Percentiles rank a stretch among this genome's conserved stretches.
phyloP scores from a whole-genome alignment of 2,797 vertebrate genomes.

The Falco columbarius region DNA sequence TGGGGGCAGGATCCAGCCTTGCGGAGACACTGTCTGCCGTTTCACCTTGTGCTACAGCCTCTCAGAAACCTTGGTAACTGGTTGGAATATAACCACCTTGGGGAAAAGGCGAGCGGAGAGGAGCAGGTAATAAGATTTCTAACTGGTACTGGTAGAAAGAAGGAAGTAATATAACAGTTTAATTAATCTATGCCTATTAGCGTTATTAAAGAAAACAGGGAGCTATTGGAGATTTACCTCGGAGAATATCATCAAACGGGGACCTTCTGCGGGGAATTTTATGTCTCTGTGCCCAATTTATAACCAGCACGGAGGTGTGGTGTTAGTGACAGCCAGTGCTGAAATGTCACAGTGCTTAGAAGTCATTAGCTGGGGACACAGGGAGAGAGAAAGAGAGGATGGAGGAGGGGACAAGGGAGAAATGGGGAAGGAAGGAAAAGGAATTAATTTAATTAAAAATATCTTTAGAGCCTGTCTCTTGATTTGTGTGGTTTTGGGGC shows the following conservation, averaged over 20 bases:
- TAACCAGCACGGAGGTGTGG: constrained; percentile 65
- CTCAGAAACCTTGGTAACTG: constrained; percentile 59
- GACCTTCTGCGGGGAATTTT: constrained; percentile 57
- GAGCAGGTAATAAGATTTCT: constrained; percentile 56
- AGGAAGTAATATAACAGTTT: constrained; percentile 49
- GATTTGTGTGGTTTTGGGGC: constrained; percentile 68
- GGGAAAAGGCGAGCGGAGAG: constrained; percentile 34
- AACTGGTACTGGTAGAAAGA: constrained; percentile 41
- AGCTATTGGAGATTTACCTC: constrained; percentile 47
- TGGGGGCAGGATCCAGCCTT: constrained; percentile 3
- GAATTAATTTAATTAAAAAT: constrained; percentile 75
- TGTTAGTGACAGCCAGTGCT: constrained; percentile 65
- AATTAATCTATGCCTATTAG: constrained; percentile 52
- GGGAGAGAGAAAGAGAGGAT: constrained; percentile 58
- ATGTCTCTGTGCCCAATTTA: constrained; percentile 70
- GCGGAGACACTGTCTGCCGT: not conserved
- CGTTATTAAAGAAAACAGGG: constrained; percentile 63
- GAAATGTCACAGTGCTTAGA: constrained; percentile 78
- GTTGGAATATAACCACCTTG: constrained; percentile 47
- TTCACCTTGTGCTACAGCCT: constrained; percentile 49
- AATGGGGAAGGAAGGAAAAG: constrained; percentile 59
- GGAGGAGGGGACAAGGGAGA: constrained; percentile 61
- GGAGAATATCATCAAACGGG: constrained; percentile 57
- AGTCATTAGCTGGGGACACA: constrained; percentile 75
- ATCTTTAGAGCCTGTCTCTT: constrained; percentile 70